Conservation (phyloP, 2,113 vertebrate species). For the Archocentrus centrarchus region DNA sequence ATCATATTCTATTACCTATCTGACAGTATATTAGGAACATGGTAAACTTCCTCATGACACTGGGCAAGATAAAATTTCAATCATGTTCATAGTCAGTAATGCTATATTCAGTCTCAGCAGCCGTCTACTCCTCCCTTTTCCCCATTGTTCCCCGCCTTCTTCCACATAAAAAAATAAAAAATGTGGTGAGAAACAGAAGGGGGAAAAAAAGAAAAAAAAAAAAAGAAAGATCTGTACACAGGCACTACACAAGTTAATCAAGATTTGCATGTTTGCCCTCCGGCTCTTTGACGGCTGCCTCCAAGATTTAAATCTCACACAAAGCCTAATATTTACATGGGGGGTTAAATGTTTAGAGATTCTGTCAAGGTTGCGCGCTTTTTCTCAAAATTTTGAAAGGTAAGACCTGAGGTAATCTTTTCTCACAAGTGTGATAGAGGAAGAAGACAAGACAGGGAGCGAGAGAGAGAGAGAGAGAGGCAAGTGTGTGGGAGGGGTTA, state of each 20-base stretch:
- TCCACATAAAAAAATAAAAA: neutral
- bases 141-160: neutral
- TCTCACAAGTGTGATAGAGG: conserved; percentile 41
- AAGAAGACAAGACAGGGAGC: conserved; percentile 25
- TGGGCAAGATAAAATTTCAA: conserved; percentile 38
- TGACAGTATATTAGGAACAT: conserved; percentile 38
- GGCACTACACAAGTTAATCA: conserved; percentile 66
- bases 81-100: conserved; percentile 3
- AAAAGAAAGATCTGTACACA: neutral
- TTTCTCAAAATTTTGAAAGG: conserved; percentile 68
- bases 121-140: neutral
- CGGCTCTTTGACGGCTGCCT: conserved; percentile 60
- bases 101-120: neutral
- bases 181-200: neutral
- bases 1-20: conserved; percentile 38
- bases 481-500: conserved; percentile 36
- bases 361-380: conserved; percentile 59
- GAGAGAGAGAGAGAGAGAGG: neutral
- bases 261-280: conserved; percentile 76
- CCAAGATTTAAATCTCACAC: conserved; percentile 51
- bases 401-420: conserved; percentile 74
- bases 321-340: conserved; percentile 71
- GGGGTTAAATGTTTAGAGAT: conserved; percentile 63
- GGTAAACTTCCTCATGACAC: conserved; percentile 21
- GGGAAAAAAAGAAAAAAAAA: neutral